A percentile compares a stretch with the other conserved stretches of the same genome.
phyloP scores from a whole-genome alignment of 2,888 invertebrate species.

The Dicyrtoma fusca region DNA sequence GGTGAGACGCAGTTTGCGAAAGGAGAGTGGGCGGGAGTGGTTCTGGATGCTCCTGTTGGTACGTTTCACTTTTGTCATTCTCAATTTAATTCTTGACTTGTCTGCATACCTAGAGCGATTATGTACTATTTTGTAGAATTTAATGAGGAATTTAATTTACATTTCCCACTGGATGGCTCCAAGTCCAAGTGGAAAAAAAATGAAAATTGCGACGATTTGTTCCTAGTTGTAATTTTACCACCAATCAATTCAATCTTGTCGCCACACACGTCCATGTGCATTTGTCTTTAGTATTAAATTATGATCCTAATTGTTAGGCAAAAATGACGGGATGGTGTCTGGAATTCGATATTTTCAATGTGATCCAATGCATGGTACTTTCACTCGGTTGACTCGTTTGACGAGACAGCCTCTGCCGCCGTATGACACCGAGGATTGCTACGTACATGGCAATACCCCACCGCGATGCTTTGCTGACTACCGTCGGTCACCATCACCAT shows the following conservation, averaged over 20 bases:
- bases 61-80: slow-evolving; percentile 57
- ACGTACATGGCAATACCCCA: slow-evolving; percentile 40
- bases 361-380: slow-evolving; percentile 88
- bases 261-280: too few species aligned
- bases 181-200: background rate
- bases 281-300: too few species aligned
- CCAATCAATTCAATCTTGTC: too few species aligned
- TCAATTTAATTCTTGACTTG: too few species aligned
- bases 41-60: slow-evolving; percentile 93
- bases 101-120: too few species aligned
- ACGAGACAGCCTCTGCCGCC: slow-evolving; percentile 70
- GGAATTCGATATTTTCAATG: slow-evolving; percentile 93
- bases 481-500: slow-evolving; percentile 43
- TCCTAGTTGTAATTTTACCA: too few species aligned
- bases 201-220: too few species aligned
- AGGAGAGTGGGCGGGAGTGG: slow-evolving; percentile 98
- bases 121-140: too few species aligned
- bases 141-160: background rate
- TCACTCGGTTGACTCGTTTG: slow-evolving; percentile 82
- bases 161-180: background rate
- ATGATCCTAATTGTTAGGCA: too few species aligned
- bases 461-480: slow-evolving; percentile 37
- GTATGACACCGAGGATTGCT: slow-evolving; percentile 58
- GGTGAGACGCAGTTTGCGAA: slow-evolving; percentile 96
- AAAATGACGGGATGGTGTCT: slow-evolving; percentile 94